phyloP scores from a whole-genome alignment of 1,140 invertebrate genomes.

The Penaeus vannamei region DNA sequence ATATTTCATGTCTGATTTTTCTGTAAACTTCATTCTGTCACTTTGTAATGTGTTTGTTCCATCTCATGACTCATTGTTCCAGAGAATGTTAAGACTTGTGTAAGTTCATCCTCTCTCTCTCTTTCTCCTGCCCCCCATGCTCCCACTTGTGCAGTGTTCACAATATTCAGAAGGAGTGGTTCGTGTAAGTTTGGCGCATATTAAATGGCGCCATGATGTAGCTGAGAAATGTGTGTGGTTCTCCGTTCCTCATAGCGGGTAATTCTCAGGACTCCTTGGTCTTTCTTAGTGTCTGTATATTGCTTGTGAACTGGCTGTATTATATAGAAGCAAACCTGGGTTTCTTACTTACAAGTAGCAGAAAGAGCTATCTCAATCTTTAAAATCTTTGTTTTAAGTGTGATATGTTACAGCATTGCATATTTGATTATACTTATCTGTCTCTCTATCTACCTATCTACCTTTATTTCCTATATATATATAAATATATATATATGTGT shows the following conservation, averaged over 20 bases:
- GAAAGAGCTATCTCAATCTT: not conserved
- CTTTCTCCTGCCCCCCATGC: slow-evolving; percentile 24
- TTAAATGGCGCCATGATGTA: slow-evolving; percentile 48
- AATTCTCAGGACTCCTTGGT: slow-evolving; percentile 11
- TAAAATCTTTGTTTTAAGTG: not conserved
- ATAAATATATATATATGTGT: slow-evolving; percentile 9
- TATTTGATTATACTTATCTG: not conserved
- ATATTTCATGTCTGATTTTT: too few species aligned
- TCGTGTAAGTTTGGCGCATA: slow-evolving; percentile 65
- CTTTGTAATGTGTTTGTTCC: too few species aligned
- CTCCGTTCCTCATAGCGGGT: slow-evolving; percentile 46
- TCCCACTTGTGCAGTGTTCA: slow-evolving; percentile 60
- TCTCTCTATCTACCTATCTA: not conserved
- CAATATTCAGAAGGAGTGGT: slow-evolving; percentile 65
- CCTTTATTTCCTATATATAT: not conserved
- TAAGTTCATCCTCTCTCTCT: slow-evolving; percentile 29
- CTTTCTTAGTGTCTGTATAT: slow-evolving; percentile 13
- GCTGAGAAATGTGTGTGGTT: slow-evolving; percentile 36
- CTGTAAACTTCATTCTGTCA: too few species aligned
- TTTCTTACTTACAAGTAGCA: slow-evolving; percentile 4
- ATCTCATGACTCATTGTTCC: too few species aligned
- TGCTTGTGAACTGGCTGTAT: not conserved
- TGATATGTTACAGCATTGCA: not conserved
- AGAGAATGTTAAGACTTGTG: too few species aligned
- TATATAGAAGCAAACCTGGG: not conserved